These are phyloP conservation scores for Harlomillsia oculata DNA, from an alignment of 1,140 invertebrate genomes.

Conservation along the genomic window DNA sequence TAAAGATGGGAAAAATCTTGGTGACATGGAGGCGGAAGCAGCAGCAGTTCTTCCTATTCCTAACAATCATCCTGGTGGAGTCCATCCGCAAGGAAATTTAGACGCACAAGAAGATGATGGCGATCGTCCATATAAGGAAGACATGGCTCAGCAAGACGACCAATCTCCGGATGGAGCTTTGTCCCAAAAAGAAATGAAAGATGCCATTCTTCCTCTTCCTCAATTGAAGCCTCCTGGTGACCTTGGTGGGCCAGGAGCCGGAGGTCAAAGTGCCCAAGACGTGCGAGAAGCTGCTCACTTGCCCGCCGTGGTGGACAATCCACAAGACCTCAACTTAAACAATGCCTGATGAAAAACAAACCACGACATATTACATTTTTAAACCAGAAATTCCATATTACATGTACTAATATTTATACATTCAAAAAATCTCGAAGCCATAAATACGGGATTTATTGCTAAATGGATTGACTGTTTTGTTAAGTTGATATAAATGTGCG, in stretches of 20 bases:
- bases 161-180: conserved; percentile 34
- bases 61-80: neutral
- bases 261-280: conserved; percentile 27
- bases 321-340: conserved; percentile 1
- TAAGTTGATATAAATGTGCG: no score
- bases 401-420: no score
- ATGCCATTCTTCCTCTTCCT: conserved; percentile 1
- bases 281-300: conserved; percentile 29
- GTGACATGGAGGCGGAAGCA: conserved; percentile 1
- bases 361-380: no score
- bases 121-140: conserved; percentile 29
- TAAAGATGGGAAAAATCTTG: conserved; percentile 2
- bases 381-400: no score
- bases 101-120: conserved; percentile 33
- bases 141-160: conserved; percentile 24
- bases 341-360: neutral
- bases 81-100: conserved; percentile 16
- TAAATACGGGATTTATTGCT: no score
- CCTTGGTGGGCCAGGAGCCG: neutral
- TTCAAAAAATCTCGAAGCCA: no score
- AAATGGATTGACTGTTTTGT: no score
- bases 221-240: neutral
- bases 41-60: conserved; percentile 27
- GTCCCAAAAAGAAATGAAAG: conserved; percentile 14
- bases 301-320: conserved; percentile 1